Evolutionary conservation across 2,888 invertebrate species (phyloP).

Genomic region (Petrolisthes manimaculis): DNA sequence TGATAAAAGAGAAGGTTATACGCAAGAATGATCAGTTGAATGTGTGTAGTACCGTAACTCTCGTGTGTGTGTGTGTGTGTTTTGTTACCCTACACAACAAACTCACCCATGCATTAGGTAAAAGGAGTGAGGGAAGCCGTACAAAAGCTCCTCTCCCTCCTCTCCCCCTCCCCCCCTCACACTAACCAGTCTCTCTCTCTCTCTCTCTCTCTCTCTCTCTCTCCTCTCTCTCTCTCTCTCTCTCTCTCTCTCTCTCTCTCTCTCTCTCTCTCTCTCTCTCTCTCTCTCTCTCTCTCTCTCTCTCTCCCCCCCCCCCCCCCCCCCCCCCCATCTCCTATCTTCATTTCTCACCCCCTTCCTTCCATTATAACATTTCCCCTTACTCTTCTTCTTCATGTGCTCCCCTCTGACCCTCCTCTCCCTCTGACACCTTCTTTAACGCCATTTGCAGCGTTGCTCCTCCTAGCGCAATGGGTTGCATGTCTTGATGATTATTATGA

Average conservation of each 20-base stretch:
- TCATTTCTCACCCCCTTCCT: not conserved
- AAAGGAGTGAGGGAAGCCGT: too few species aligned
- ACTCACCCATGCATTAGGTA: too few species aligned
- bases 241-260: conserved; percentile 12
- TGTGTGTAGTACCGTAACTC: not conserved
- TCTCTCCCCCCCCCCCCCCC: not conserved
- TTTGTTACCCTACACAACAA: too few species aligned
- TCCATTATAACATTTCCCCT: not conserved
- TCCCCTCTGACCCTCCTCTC: not conserved
- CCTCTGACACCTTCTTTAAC: not conserved
- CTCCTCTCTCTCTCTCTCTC: conserved; percentile 26
- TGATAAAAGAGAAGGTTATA: not conserved
- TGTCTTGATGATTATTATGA: too few species aligned
- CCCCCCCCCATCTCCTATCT: not conserved
- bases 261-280: conserved; percentile 28
- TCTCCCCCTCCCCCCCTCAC: not conserved
- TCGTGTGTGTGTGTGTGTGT: conserved; percentile 15
- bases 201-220: conserved; percentile 17
- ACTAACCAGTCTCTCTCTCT: not conserved
- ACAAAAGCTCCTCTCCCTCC: not conserved
- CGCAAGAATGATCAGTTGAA: too few species aligned
- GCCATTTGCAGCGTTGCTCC: too few species aligned
- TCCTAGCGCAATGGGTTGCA: too few species aligned
- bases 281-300: not conserved
- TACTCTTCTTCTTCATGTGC: not conserved